Percentiles rank a stretch among this genome's conserved stretches.
These are phyloP conservation scores for Syndactyla subalaris DNA, from an alignment of 2,797 vertebrate genomes.

Conservation along the genomic window DNA sequence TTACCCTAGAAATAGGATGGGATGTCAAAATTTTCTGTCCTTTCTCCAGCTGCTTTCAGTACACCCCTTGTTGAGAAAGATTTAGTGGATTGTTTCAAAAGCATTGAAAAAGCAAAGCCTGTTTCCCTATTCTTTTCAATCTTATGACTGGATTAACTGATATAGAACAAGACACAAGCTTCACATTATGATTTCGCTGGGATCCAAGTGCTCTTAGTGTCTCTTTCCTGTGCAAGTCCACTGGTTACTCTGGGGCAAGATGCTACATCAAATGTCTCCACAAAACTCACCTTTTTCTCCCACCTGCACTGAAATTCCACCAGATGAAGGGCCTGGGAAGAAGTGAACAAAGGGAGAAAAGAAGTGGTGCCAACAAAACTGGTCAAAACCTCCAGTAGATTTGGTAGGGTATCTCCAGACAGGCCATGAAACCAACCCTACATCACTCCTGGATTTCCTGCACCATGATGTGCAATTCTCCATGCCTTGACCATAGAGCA, in stretches of 20 bases:
- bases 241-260: neutral
- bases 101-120: neutral
- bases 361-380: accelerated
- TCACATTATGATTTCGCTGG: neutral
- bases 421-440: accelerated
- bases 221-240: neutral
- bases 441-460: neutral
- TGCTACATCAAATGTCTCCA: neutral
- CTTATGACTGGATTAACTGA: neutral
- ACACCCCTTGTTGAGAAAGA: neutral
- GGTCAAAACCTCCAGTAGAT: neutral
- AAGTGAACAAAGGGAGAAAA: neutral
- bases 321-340: neutral
- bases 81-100: neutral
- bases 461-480: neutral
- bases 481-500: neutral
- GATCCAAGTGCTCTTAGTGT: neutral
- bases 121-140: neutral
- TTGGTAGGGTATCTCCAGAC: neutral
- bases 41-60: neutral
- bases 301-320: neutral
- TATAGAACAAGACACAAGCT: neutral
- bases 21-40: neutral
- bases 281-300: neutral
- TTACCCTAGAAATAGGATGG: neutral